Evolutionary conservation across 2,888 invertebrate species (phyloP), one percentile per base, ranked within the genome.

Genomic region (Dione juno): DNA sequence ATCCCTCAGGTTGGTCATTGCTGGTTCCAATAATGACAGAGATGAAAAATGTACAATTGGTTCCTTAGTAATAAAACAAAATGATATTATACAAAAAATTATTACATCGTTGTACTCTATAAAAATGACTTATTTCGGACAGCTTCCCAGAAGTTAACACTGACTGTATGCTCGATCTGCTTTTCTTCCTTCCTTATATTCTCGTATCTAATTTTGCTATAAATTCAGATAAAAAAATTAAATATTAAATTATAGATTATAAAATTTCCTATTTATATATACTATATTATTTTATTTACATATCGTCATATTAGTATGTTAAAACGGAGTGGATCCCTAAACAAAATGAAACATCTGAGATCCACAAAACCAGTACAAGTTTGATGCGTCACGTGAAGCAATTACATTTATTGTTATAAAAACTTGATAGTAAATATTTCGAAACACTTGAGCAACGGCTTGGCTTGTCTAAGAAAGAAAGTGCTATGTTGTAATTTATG

Each of bases 1-100:
- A 79, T 53, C 63, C 71, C 70, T 66, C 43, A 69, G 67, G 71
- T 73, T 71, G 70, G 71, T 72, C 63, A 61, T 50, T 70, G 61
- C 63, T 69, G 72, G 70, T 67, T 61, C 69, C 54, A 66, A 59
- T 65, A 59, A 72, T 67, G 59, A 66, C 66, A 61, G 67, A 70
- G 40, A 57, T 50, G 66, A 65, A 65, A 57, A 37, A 45, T 68
- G 65, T 64, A 35, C 7, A 69, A 40, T 11, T 43, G 16, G 41
- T 67, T 59, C 61, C 28, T 2, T 37, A 57, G 37, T 10, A 54
- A 35, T 11, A 10, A 19, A 54, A 54, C 11, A 16, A 10, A 48
- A n/a, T n/a, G n/a, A n/a, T n/a, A n/a, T n/a, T n/a, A n/a, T n/a
- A n/a, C n/a, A n/a, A n/a, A n/a, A n/a, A n/a, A n/a, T n/a, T n/a